These are phyloP conservation scores for Ahaetulla prasina DNA, from an alignment of 2,113 vertebrate species.

Conservation along the genomic window DNA sequence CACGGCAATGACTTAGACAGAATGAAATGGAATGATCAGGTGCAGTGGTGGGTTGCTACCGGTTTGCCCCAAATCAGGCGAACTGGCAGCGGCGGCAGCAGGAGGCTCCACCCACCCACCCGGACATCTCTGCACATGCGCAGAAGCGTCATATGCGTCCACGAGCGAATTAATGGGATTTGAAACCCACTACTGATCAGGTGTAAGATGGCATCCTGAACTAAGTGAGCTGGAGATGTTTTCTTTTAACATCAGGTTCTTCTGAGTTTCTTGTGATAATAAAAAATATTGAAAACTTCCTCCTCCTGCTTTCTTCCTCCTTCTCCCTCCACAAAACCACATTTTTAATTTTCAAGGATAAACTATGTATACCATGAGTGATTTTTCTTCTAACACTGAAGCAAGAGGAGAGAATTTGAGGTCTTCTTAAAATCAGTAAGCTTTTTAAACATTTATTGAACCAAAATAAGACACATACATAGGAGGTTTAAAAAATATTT, in stretches of 20 bases:
- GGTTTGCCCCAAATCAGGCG: too few relatives aligned
- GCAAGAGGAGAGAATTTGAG: neutral
- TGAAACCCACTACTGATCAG: too few relatives aligned
- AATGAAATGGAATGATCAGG: neutral
- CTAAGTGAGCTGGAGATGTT: neutral
- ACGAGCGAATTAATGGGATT: too few relatives aligned
- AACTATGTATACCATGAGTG: neutral
- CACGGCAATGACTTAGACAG: neutral
- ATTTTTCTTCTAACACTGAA: neutral
- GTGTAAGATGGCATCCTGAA: neutral
- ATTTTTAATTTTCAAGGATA: neutral
- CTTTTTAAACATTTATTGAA: neutral
- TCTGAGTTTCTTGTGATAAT: neutral
- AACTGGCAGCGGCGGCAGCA: too few relatives aligned
- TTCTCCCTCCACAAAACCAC: neutral
- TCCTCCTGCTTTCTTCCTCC: neutral
- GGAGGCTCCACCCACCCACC: too few relatives aligned
- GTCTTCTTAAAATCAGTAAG: neutral
- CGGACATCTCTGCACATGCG: too few relatives aligned
- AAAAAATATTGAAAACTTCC: neutral
- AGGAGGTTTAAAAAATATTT: neutral
- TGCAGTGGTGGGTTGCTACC: too few relatives aligned
- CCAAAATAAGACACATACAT: neutral
- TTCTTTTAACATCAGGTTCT: neutral
- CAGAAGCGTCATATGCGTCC: too few relatives aligned